phyloP scores from a whole-genome alignment of 2,113 vertebrate species.

The Gasterosteus aculeatus region DNA sequence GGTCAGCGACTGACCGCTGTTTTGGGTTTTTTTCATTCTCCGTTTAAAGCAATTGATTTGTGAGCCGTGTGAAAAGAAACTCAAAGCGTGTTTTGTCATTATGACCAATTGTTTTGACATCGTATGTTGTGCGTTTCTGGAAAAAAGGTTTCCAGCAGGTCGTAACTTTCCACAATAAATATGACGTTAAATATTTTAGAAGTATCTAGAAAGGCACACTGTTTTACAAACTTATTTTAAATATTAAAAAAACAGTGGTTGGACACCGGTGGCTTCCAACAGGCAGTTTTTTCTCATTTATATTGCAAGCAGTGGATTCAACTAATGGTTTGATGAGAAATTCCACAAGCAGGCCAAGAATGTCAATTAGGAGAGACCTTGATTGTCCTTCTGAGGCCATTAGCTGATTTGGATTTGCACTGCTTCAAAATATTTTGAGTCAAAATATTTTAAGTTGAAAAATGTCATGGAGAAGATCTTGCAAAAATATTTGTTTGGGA shows the following conservation, averaged over 20 bases:
- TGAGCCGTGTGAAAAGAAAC: not conserved
- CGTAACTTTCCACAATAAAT: slow-evolving; percentile 21
- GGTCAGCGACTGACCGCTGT: slow-evolving; percentile 9
- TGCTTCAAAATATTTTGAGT: too few relatives aligned
- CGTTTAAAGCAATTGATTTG: not conserved
- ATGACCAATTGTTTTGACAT: not conserved
- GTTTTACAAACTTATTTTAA: not conserved
- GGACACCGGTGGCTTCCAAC: not conserved
- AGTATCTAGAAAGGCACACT: slow-evolving; percentile 7
- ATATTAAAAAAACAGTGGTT: not conserved
- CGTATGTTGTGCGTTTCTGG: not conserved
- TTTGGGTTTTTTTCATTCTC: not conserved
- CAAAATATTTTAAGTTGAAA: too few relatives aligned
- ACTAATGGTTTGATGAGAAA: slow-evolving; percentile 13
- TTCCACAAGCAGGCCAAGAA: slow-evolving; percentile 22
- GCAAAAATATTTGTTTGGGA: not conserved
- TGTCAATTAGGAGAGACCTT: slow-evolving; percentile 4
- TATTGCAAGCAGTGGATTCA: not conserved
- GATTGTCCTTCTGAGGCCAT: slow-evolving; percentile 15
- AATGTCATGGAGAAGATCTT: not conserved
- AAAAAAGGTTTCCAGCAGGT: not conserved
- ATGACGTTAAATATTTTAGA: slow-evolving; percentile 13
- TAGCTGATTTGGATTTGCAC: not conserved
- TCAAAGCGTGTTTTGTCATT: not conserved
- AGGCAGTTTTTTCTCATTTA: not conserved